Percentiles rank a stretch among this genome's conserved stretches.
These are phyloP conservation scores for Chloromyia formosa DNA, from an alignment of 2,888 invertebrate genomes.

Conservation along the genomic window DNA sequence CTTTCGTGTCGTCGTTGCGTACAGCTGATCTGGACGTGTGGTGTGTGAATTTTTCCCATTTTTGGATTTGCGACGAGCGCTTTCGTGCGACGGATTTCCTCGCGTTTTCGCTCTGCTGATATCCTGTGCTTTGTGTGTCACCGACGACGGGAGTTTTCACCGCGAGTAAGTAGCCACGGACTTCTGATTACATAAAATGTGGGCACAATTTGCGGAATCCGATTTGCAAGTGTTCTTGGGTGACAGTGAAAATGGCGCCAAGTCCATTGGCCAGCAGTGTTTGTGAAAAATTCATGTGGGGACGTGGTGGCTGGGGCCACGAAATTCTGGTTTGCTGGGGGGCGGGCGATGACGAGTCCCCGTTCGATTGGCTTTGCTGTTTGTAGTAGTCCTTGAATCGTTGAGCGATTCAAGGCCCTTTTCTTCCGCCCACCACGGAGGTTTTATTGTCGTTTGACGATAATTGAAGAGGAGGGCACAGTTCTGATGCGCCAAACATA, in stretches of 20 bases:
- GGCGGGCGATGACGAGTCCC: too few species aligned
- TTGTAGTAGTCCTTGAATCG: conserved; percentile 2
- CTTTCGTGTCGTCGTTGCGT: conserved; percentile 6
- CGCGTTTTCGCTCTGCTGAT: not conserved
- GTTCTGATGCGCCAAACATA: too few species aligned
- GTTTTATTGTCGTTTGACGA: too few species aligned
- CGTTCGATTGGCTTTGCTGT: too few species aligned
- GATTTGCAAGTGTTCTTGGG: not conserved
- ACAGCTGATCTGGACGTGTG: conserved; percentile 38
- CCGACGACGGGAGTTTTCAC: too few species aligned
- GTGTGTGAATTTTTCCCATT: not conserved
- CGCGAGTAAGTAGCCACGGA: not conserved
- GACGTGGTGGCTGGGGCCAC: not conserved
- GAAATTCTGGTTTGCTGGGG: not conserved
- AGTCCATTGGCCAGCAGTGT: conserved; percentile 23
- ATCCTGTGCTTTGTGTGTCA: too few species aligned
- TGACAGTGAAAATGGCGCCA: conserved; percentile 43
- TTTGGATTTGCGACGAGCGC: not conserved
- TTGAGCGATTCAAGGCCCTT: not conserved
- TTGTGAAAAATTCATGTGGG: not conserved
- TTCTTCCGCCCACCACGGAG: too few species aligned
- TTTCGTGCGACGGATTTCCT: not conserved
- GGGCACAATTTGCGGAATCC: not conserved
- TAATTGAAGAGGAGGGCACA: too few species aligned
- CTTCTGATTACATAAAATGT: not conserved